phyloP scores from a whole-genome alignment of 2,113 vertebrate genomes.

The Urocynchramus pylzowi region DNA sequence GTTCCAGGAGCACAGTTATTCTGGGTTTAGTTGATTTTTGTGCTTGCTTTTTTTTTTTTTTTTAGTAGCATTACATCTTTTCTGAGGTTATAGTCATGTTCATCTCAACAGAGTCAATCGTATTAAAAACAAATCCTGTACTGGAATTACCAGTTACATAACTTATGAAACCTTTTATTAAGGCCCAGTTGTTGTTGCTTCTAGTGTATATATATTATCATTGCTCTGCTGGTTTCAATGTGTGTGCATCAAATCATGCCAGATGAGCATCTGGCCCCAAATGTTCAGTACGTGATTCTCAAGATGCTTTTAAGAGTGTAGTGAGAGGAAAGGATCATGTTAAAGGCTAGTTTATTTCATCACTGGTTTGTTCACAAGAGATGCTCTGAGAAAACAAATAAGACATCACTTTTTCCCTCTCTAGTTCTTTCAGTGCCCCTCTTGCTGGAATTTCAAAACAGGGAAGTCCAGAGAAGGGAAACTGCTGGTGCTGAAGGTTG shows the following conservation, averaged over 20 bases:
- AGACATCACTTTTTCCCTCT: not conserved
- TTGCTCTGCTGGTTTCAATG: not conserved
- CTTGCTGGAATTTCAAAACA: not conserved
- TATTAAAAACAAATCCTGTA: constrained; percentile 46
- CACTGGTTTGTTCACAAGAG: not conserved
- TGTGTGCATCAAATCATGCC: not conserved
- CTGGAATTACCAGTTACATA: constrained; percentile 28
- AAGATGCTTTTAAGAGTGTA: constrained; percentile 8
- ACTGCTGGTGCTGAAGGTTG: not conserved
- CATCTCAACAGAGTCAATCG: not conserved
- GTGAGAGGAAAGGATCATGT: not conserved
- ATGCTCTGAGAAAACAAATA: not conserved
- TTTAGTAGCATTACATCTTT: not conserved
- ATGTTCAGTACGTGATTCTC: not conserved
- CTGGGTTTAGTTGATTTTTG: not conserved
- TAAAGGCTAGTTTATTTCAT: not conserved
- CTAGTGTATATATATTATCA: not conserved
- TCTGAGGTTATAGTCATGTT: not conserved
- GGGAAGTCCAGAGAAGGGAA: not conserved
- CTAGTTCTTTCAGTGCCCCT: not conserved
- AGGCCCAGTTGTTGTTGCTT: not conserved
- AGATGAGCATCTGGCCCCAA: constrained; percentile 31
- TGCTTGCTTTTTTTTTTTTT: not conserved
- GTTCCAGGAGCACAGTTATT: not conserved
- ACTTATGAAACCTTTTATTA: constrained; percentile 23